Base-by-base conservation (phyloP, 2,797 vertebrate species). In the Macroramphosus scolopax region DNA sequence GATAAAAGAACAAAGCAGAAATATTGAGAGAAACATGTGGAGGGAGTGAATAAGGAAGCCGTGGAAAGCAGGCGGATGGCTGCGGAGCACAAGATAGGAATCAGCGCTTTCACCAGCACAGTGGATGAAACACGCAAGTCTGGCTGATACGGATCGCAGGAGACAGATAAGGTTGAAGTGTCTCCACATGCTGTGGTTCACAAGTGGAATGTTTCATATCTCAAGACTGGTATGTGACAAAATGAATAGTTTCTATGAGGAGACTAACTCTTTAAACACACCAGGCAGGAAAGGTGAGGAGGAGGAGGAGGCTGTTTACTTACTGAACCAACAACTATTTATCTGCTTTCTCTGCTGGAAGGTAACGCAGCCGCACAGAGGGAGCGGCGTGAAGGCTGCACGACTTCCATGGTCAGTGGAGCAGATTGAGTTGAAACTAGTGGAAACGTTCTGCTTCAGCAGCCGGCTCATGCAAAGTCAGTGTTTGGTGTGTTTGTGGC, bases 161-260 rank as follows among this genome's bases (percentile, higher is more conserved):
- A 59, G 44, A 51, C 41, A 49, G 77, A 82, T 76, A 77, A 72
- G 51, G 8, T 49, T 22, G 12, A 72, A 74, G 51, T 49, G 77
- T 66, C 74, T 66, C 49, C 46, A 77, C 78, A 82, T 53, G 80
- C 56, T 56, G 50, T 12, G 31, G 48, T 37, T 67, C 42, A 41
- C 25, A 54, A 35, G 18, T 5, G 20, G 17, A 54, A 53, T 0
- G 13, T 15, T 45, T 59, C 9, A 24, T 59, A 61, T 63, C 16
- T 46, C 34, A 2, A 59, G 32, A 53, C 38, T 34, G 22, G 26
- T 44, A 34, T 63, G 64, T 39, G 45, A 65, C 34, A 33, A 20
- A 29, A 47, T 32, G 33, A 29, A 26, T 40, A 6, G 17, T 33
- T 46, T 33, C 36, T 40, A 40, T 25, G 18, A 43, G 31, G n/a